Base-by-base conservation (phyloP, 2,113 vertebrate genomes). In the Cyprinodon variegatus region DNA sequence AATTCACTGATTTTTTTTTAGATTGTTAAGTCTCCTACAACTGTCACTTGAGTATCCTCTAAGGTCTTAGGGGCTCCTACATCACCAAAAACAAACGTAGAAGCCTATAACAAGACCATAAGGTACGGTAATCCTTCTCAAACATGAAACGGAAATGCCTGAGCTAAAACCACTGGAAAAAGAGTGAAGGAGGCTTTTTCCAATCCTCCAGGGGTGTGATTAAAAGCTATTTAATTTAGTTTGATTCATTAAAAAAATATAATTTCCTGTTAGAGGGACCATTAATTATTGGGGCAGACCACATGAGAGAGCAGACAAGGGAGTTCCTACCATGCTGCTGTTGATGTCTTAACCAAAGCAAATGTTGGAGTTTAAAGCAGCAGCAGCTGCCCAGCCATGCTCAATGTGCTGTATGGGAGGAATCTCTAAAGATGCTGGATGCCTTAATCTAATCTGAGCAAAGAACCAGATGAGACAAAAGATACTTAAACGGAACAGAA, bases 151-250 rank as follows among this genome's bases (percentile, higher is more conserved):
- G 75, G 87, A 90, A 91, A 91, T 89, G 81, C 86, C 83, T 88
- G 62, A 36, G 82, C 78, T 83, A 83, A 61, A 89, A 86, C 86
- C 81, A 83, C 82, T 86, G 86, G 86, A 88, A 89, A 85, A 88
- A 81, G n/a, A 61, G 46, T 66, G 65, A 69, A 79, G 77, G 65
- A 11, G 3, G 45, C 65, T 64, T 71, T 75, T 88, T 82, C 69
- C 78, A 85, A 86, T 85, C 77, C 88, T 82, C 83, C 45, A 63
- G 77, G 77, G 86, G 81, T 76, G 74, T 78, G 77, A 88, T 89
- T 91, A 89, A 91, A 89, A 88, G 81, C 70, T 4, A 77, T 88
- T 92, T 92, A 22, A 91, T 93, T 93, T 82, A 84, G 81, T 81
- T 74, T 72, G 72, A 86, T 86, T 89, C 68, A 86, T 83, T 76